phyloP scores from a whole-genome alignment of 2,888 invertebrate species.

The Heliconius cydno region DNA sequence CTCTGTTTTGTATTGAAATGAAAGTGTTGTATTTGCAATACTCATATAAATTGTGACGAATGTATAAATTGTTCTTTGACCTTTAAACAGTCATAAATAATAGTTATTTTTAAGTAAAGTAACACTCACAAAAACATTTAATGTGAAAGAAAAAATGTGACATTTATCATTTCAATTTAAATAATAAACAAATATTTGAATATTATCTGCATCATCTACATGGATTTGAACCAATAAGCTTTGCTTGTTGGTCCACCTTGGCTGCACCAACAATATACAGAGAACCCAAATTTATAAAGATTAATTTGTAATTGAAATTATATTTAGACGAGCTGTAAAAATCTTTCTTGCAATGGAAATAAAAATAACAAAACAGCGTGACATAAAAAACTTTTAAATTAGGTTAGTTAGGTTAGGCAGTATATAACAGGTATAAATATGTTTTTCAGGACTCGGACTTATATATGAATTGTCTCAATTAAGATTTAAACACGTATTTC shows the following conservation, averaged over 20 bases:
- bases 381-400: no score
- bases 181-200: background rate
- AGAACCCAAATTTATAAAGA: no score
- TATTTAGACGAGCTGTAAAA: no score
- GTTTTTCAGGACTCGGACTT: background rate
- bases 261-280: no score
- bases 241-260: no score
- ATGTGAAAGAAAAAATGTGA: background rate
- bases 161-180: background rate
- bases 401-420: no score
- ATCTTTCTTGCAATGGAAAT: no score
- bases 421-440: background rate
- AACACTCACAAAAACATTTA: background rate
- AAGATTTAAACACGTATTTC: constrained; percentile 16
- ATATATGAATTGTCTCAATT: constrained; percentile 28
- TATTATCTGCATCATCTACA: no score
- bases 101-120: background rate
- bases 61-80: background rate
- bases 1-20: constrained; percentile 19
- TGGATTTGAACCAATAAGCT: background rate
- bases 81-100: background rate
- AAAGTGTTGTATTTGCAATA: background rate
- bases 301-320: no score
- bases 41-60: background rate
- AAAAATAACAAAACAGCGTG: no score